Evolutionary conservation across 2,888 invertebrate species (phyloP).

Genomic region (Argyresthia albistria): DNA sequence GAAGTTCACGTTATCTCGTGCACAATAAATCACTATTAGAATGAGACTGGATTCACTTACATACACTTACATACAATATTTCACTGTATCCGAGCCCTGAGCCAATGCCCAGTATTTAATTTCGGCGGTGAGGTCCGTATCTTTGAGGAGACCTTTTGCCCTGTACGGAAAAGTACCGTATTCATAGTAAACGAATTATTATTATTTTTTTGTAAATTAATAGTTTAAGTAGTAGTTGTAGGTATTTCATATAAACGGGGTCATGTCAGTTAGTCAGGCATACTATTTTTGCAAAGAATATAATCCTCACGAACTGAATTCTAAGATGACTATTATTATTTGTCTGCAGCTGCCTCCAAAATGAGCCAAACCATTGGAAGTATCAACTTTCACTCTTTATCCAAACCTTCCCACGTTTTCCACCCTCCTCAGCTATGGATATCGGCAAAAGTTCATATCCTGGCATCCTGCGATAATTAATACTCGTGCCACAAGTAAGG

Average conservation of each 20-base stretch:
- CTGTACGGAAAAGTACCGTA: slow-evolving; percentile 21
- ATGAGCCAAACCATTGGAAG: too few species aligned
- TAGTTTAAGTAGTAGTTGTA: too few species aligned
- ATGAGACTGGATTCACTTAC: slow-evolving; percentile 7
- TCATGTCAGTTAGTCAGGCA: too few species aligned
- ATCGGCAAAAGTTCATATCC: slow-evolving; percentile 3
- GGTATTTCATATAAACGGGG: too few species aligned
- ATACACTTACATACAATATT: slow-evolving; percentile 21
- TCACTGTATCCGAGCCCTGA: slow-evolving; percentile 55
- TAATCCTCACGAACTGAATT: too few species aligned
- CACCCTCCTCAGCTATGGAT: neutral
- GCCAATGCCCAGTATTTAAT: slow-evolving; percentile 55
- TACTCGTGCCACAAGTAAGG: slow-evolving; percentile 8
- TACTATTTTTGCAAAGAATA: too few species aligned
- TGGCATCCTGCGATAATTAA: slow-evolving; percentile 7
- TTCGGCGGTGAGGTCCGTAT: slow-evolving; percentile 33
- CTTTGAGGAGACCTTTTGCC: slow-evolving; percentile 40
- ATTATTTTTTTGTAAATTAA: too few species aligned
- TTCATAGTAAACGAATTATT: too few species aligned
- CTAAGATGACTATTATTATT: too few species aligned
- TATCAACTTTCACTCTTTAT: too few species aligned
- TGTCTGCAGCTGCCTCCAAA: too few species aligned
- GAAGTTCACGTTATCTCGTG: neutral
- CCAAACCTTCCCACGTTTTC: too few species aligned
- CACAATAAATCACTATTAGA: neutral